A percentile compares a stretch with the other conserved stretches of the same genome.
Evolutionary conservation across 1,140 invertebrate genomes (phyloP).

Genomic region (Drosophila lini): DNA sequence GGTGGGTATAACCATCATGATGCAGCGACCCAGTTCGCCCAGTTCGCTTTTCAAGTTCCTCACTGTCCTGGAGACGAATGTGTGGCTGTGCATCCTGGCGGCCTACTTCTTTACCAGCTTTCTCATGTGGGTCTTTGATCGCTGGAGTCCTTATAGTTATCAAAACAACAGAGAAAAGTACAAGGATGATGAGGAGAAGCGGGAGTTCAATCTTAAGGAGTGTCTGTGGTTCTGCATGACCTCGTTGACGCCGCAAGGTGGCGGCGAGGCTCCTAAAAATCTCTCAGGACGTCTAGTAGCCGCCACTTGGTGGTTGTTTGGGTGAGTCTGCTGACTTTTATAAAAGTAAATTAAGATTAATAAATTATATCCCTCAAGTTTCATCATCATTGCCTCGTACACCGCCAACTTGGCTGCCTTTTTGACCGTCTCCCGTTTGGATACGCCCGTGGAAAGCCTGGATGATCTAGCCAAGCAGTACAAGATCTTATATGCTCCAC

Average conservation of each 20-base stretch:
- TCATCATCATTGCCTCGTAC: constrained; percentile 99
- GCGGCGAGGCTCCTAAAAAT: constrained; percentile 97
- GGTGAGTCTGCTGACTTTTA: constrained; percentile 71
- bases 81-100: constrained; percentile 97
- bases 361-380: constrained; percentile 81
- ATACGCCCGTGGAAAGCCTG: constrained; percentile 95
- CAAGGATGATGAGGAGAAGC: constrained; percentile 96
- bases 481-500: constrained; percentile 96
- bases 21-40: constrained; percentile 86
- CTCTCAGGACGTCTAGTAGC: constrained; percentile 96
- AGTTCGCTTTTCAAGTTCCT: constrained; percentile 98
- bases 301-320: constrained; percentile 99
- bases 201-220: constrained; percentile 98
- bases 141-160: constrained; percentile 97
- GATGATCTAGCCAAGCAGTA: constrained; percentile 98
- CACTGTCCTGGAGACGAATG: constrained; percentile 97
- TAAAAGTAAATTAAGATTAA: background rate
- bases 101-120: constrained; percentile 98
- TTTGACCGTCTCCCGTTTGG: constrained; percentile 95
- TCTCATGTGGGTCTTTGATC: constrained; percentile 97
- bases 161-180: constrained; percentile 97
- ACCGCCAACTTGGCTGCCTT: constrained; percentile 98
- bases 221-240: constrained; percentile 99
- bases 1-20: constrained; percentile 95
- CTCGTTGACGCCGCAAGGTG: constrained; percentile 94